These are phyloP conservation scores for Sinotaia quadrata DNA, from an alignment of 2,888 invertebrate genomes.

Conservation along the genomic window DNA sequence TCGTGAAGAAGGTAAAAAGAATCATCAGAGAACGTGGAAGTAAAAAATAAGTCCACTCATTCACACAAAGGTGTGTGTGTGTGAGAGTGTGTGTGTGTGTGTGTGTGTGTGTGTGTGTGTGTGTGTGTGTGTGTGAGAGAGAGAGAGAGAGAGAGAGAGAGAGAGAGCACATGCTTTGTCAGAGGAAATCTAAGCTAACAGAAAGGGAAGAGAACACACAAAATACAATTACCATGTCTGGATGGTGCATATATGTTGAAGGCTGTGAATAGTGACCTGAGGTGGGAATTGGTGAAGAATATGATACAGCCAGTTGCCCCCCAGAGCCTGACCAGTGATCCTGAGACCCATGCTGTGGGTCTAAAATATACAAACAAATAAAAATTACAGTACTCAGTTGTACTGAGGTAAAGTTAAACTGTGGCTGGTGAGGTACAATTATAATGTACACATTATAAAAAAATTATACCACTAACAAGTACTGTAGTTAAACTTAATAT, in stretches of 20 bases:
- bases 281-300: slow-evolving; percentile 66
- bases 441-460: too few relatives aligned
- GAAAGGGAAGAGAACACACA: not conserved
- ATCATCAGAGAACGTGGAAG: too few relatives aligned
- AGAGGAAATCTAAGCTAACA: not conserved
- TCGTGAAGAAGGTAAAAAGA: too few relatives aligned
- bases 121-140: not conserved
- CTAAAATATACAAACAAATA: too few relatives aligned
- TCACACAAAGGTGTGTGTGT: not conserved
- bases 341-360: slow-evolving; percentile 43
- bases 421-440: too few relatives aligned
- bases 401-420: too few relatives aligned
- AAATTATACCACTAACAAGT: too few relatives aligned
- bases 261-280: slow-evolving; percentile 69
- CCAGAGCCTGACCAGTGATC: slow-evolving; percentile 67
- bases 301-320: slow-evolving; percentile 64
- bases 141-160: not conserved
- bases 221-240: slow-evolving; percentile 63
- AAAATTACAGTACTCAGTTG: too few relatives aligned
- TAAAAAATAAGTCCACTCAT: too few relatives aligned
- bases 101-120: not conserved
- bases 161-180: slow-evolving; percentile 9
- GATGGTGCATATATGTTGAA: slow-evolving; percentile 69
- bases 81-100: not conserved
- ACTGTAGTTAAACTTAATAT: too few relatives aligned